phyloP scores from a whole-genome alignment of 2,113 vertebrate genomes.

The Upupa epops region DNA sequence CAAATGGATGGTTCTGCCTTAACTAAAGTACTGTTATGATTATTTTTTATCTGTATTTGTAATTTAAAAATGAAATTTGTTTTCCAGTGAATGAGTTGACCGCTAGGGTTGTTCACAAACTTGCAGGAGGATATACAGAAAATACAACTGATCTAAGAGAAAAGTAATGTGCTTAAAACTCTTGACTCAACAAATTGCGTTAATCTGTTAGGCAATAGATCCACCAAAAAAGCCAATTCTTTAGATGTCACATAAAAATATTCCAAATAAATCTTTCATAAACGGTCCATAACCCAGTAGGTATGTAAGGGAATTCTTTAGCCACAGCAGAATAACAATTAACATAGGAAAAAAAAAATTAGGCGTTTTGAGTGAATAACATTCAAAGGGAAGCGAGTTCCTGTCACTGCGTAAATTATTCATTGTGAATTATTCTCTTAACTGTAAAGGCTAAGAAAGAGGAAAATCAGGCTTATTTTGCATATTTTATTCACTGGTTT shows the following conservation, averaged over 20 bases:
- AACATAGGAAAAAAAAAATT: not conserved
- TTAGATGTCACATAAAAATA: conserved; percentile 16
- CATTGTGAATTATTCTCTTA: conserved; percentile 22
- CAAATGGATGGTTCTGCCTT: not conserved
- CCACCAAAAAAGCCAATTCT: not conserved
- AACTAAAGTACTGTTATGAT: not conserved
- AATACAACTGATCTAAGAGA: not conserved
- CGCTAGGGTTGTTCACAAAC: not conserved
- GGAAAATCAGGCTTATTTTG: not conserved
- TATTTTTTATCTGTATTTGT: not conserved
- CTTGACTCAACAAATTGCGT: not conserved
- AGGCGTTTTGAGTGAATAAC: not conserved
- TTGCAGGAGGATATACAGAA: not conserved
- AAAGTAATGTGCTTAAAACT: conserved; percentile 4
- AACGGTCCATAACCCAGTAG: conserved; percentile 6
- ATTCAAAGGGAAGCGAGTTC: not conserved
- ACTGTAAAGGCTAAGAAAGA: not conserved
- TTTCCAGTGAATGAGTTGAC: not conserved
- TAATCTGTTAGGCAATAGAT: not conserved
- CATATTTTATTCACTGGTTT: conserved; percentile 1
- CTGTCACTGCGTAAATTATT: conserved; percentile 22
- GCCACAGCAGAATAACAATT: conserved; percentile 4
- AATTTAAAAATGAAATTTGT: conserved; percentile 2
- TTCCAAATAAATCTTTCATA: not conserved
- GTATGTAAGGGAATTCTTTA: conserved; percentile 52